phyloP scores from a whole-genome alignment of 2,888 invertebrate genomes.

The Hypselothyrea guttata region DNA sequence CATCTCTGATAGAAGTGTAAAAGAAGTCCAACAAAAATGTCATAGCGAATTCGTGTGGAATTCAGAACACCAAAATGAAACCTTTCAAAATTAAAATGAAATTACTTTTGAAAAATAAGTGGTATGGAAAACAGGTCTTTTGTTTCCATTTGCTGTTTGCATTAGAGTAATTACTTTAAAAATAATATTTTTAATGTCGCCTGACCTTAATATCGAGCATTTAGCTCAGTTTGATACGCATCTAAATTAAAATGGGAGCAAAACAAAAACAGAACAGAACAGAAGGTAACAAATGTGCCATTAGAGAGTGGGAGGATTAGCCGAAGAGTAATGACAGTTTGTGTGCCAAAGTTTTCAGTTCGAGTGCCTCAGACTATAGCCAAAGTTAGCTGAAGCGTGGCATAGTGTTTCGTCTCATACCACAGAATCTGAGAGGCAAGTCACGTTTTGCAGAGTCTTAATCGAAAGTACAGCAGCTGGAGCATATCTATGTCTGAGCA shows the following conservation, averaged over 20 bases:
- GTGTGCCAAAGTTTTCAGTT: slow-evolving; percentile 1
- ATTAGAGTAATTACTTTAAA: slow-evolving; percentile 32
- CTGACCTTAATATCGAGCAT: slow-evolving; percentile 53
- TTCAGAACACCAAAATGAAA: too few species aligned
- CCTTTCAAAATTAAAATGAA: too few species aligned
- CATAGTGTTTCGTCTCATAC: neutral
- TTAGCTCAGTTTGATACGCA: slow-evolving; percentile 61
- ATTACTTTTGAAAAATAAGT: too few species aligned
- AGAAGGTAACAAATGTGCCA: neutral
- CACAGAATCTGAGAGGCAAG: slow-evolving; percentile 62
- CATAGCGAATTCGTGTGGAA: too few species aligned
- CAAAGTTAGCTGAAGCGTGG: neutral
- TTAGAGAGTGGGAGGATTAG: slow-evolving; percentile 10
- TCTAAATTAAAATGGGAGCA: slow-evolving; percentile 75
- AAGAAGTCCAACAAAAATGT: too few species aligned
- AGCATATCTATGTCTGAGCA: slow-evolving; percentile 15
- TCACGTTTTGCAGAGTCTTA: slow-evolving; percentile 67
- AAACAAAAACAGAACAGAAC: neutral
- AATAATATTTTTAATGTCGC: slow-evolving; percentile 54
- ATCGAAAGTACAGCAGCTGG: slow-evolving; percentile 59
- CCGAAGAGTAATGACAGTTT: slow-evolving; percentile 47
- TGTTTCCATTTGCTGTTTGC: slow-evolving; percentile 10
- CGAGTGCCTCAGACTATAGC: neutral
- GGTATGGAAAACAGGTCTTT: too few species aligned
- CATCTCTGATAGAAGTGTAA: too few species aligned